Conservation (phyloP, 2,113 vertebrate species). For the Xenotilapia flavipinnis region DNA sequence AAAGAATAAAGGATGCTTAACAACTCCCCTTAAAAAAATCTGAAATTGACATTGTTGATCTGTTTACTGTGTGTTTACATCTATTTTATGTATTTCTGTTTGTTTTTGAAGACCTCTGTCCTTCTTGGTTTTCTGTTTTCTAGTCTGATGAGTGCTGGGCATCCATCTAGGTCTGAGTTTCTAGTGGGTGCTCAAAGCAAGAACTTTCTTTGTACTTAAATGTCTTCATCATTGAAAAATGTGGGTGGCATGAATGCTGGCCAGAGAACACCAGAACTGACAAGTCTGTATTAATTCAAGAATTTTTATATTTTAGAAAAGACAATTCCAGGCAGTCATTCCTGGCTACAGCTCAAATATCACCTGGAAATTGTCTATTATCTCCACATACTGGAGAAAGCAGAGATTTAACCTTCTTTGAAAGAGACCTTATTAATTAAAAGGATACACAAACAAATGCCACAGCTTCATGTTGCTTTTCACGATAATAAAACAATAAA, state of each 20-base stretch:
- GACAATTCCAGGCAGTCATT: background rate
- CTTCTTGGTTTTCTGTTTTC: background rate
- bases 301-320: background rate
- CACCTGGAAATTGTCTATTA: background rate
- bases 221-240: background rate
- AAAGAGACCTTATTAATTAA: background rate
- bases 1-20: background rate
- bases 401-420: background rate
- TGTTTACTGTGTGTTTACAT: background rate
- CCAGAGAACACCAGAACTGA: background rate
- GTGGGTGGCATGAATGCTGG: background rate
- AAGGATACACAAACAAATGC: background rate
- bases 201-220: background rate
- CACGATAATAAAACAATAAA: background rate
- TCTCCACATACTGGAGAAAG: background rate
- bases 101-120: background rate
- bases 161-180: background rate
- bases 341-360: background rate
- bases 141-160: background rate
- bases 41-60: background rate
- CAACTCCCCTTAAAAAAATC: background rate
- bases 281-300: background rate
- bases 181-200: background rate
- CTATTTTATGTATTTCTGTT: background rate
- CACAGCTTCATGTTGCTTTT: background rate